These are phyloP conservation scores for Yponomeuta sedellus DNA, from an alignment of 2,888 invertebrate genomes.

Conservation along the genomic window DNA sequence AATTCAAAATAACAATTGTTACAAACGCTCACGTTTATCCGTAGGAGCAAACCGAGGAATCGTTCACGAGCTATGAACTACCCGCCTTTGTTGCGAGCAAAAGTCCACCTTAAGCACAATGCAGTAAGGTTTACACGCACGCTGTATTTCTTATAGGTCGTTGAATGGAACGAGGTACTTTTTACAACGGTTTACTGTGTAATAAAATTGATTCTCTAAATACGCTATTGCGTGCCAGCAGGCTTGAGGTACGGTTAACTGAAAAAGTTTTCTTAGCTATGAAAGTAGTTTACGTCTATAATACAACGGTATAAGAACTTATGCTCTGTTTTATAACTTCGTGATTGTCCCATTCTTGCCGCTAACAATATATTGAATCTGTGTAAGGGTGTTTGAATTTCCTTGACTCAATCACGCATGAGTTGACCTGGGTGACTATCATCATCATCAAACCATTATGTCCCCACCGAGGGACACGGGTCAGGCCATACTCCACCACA, in stretches of 20 bases:
- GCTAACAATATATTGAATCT: no score
- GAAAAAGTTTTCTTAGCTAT: background rate
- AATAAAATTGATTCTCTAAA: slow-evolving; percentile 48
- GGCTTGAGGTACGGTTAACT: background rate
- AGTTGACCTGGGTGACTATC: no score
- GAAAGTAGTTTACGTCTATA: no score
- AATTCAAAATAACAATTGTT: slow-evolving; percentile 4
- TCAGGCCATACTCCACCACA: no score
- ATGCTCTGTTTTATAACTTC: no score
- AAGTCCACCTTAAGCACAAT: background rate
- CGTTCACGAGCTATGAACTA: background rate
- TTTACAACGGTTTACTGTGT: slow-evolving; percentile 12
- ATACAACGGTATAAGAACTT: no score
- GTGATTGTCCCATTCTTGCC: no score
- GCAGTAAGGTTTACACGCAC: background rate
- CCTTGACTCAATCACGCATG: no score
- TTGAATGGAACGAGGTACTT: slow-evolving; percentile 9
- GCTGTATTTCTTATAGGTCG: slow-evolving; percentile 17
- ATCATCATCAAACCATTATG: no score
- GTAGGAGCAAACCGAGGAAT: background rate
- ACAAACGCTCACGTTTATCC: background rate
- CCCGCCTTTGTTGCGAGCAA: background rate
- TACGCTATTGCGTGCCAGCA: slow-evolving; percentile 47
- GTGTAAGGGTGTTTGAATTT: no score
- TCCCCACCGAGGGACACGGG: no score